Conservation (phyloP, 2,888 invertebrate genomes). For the Mycalesis mineus region DNA sequence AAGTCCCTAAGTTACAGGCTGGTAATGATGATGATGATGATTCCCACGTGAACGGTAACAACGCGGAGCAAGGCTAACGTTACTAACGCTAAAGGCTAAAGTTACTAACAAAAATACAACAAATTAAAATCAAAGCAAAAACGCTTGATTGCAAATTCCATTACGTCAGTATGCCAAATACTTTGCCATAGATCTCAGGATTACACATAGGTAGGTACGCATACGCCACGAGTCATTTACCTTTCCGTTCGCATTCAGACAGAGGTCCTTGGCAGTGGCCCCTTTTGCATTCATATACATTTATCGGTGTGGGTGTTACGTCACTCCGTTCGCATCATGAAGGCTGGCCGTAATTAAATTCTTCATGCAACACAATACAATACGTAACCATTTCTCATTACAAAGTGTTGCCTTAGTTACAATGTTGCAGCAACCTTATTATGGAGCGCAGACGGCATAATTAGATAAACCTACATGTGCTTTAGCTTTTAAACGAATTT, state of each 20-base stretch:
- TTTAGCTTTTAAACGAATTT: background rate
- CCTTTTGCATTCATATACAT: conserved; percentile 61
- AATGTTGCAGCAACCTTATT: background rate
- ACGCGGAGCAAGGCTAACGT: no score
- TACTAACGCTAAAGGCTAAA: no score
- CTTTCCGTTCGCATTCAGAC: conserved; percentile 57
- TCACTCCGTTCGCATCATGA: conserved; percentile 57
- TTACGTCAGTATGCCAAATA: conserved; percentile 11
- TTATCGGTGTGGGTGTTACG: conserved; percentile 55
- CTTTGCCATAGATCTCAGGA: conserved; percentile 31
- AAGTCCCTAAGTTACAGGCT: no score
- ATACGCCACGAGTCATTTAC: conserved; percentile 56
- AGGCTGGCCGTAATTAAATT: conserved; percentile 44
- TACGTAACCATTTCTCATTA: conserved; percentile 17
- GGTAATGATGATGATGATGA: no score
- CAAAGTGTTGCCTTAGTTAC: background rate
- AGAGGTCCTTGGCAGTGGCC: conserved; percentile 69
- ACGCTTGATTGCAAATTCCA: no score
- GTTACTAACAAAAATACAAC: no score
- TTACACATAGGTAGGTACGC: conserved; percentile 33
- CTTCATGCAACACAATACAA: conserved; percentile 32
- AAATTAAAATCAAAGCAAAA: no score
- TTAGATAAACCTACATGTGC: conserved; percentile 1
- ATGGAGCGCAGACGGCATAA: background rate
- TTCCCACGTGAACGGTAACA: no score